Base-by-base conservation (phyloP, 2,888 invertebrate species). In the Platycheirus albimanus region DNA sequence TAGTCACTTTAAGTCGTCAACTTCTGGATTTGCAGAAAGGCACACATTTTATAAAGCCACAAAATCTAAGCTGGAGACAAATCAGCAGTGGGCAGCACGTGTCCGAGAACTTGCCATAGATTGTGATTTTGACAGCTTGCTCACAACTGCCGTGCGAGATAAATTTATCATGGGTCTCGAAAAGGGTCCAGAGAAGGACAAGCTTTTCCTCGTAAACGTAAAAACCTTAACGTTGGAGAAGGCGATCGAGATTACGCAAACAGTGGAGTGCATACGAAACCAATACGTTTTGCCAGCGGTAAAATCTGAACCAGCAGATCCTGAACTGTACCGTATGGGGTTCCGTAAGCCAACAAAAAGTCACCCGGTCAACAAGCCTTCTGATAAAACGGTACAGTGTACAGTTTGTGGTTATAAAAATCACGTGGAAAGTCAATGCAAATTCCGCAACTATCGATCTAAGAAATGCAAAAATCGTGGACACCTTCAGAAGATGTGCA, bases 401-500 rank as follows among this genome's bases (percentile, higher is more conserved):
- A 20, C 51, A 54, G 66, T 74, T 20, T 85, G 70, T 52, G 79
- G 74, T 15, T 69, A 71, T 43, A 58, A 51, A n/a, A 81, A 76
- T 61, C 66, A 79, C 51, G 63, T 43, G 11, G 41, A 30, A 2
- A 19, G 30, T 10, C 36, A 45, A 30, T 83, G 83, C 56, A 71
- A 72, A 56, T 79, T 72, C 49, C 66, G 38, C 8, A 47, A 72
- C 30, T 77, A 84, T 30, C 66, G 61, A 41, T 85, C 79, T 17
- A 76, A 63, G n/a, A 30, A 49, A 30, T 81, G 79, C 45, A 61
- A 78, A 8, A 17, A 80, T 33, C 72, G 56, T 15, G 81, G 81
- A 6, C 81, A 85, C 79, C 77, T 85, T 45, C 71, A 74, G 45
- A 80, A 79, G 70, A 71, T 85, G 74, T 67, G 72, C 19, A 45